These are phyloP conservation scores for Bombus ignitus DNA, from an alignment of 1,140 invertebrate genomes.

Conservation along the genomic window DNA sequence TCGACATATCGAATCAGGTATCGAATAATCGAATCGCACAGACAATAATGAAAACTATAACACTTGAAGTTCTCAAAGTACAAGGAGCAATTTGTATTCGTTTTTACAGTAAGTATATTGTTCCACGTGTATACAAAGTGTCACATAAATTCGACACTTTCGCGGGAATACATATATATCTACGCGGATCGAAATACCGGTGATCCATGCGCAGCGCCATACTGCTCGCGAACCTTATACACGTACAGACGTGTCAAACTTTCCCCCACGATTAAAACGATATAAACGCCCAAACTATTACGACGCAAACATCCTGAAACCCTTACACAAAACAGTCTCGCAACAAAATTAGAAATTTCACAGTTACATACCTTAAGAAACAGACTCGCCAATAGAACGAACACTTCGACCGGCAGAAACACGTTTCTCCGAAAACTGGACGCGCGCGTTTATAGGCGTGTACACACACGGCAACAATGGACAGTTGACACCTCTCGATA, in stretches of 20 bases:
- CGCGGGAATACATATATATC: not conserved
- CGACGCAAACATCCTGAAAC: not conserved
- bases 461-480: conserved; percentile 14
- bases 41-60: not conserved
- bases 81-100: not conserved
- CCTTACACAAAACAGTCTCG: not conserved
- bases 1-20: not conserved
- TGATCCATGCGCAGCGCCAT: conserved; percentile 10
- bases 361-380: conserved; percentile 14
- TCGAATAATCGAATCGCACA: not conserved
- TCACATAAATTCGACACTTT: conserved; percentile 27
- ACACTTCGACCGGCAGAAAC: conserved; percentile 21
- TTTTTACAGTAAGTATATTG: not conserved
- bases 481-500: conserved; percentile 3
- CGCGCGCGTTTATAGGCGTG: conserved; percentile 5
- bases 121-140: not conserved
- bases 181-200: not conserved
- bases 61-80: not conserved
- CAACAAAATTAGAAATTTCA: not conserved
- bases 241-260: not conserved
- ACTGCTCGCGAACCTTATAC: not conserved
- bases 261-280: not conserved
- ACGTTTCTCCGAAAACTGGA: not conserved
- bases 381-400: not conserved
- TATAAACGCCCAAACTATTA: not conserved